These are phyloP conservation scores for Eueremaeus valkanovi DNA, from an alignment of 2,888 invertebrate species.

Conservation along the genomic window DNA sequence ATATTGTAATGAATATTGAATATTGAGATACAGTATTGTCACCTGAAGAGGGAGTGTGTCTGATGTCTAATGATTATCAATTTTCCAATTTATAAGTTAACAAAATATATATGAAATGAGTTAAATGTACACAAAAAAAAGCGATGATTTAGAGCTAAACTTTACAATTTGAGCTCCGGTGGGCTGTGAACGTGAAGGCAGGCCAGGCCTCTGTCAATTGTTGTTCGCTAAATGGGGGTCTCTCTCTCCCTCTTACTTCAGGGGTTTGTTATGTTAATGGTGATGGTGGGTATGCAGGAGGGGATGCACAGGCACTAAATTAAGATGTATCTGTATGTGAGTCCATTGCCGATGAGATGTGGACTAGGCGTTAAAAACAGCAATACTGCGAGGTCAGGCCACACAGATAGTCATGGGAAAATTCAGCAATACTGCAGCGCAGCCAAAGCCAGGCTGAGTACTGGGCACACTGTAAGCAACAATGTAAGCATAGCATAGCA, in stretches of 20 bases:
- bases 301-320: slow-evolving; percentile 22
- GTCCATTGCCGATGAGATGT: slow-evolving; percentile 37
- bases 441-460: background rate
- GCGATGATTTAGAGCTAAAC: slow-evolving; percentile 12
- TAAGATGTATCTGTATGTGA: slow-evolving; percentile 34
- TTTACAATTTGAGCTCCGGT: background rate
- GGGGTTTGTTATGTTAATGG: slow-evolving; percentile 38
- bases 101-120: background rate
- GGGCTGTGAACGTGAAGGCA: slow-evolving; percentile 24
- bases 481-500: slow-evolving; percentile 7
- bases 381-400: slow-evolving; percentile 36
- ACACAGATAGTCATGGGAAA: slow-evolving; percentile 37
- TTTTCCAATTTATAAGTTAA: background rate
- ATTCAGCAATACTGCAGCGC: slow-evolving; percentile 4
- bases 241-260: slow-evolving; percentile 17
- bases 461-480: background rate
- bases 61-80: background rate
- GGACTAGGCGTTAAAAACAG: slow-evolving; percentile 37
- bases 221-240: slow-evolving; percentile 33
- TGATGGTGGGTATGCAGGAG: slow-evolving; percentile 18
- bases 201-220: slow-evolving; percentile 34
- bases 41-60: slow-evolving; percentile 10
- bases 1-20: too few species aligned
- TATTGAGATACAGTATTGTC: too few species aligned
- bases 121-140: background rate